Percentiles rank a stretch among this genome's conserved stretches.
phyloP scores from a whole-genome alignment of 2,888 invertebrate species.

The Lasius platythorax region DNA sequence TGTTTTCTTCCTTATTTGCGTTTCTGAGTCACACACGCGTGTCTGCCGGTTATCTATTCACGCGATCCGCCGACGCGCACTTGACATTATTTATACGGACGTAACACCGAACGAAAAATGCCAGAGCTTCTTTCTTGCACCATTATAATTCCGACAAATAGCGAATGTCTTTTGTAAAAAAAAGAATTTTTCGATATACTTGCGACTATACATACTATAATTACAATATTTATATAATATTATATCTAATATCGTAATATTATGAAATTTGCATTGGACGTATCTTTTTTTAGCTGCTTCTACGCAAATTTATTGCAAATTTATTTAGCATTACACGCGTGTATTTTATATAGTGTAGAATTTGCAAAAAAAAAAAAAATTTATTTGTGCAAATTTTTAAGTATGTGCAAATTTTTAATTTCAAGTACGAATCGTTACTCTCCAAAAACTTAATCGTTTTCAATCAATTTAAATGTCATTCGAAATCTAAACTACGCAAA shows the following conservation, averaged over 20 bases:
- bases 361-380: neutral
- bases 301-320: neutral
- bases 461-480: neutral
- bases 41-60: conserved; percentile 44
- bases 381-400: neutral
- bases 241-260: neutral
- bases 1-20: conserved; percentile 54
- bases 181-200: neutral
- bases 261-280: neutral
- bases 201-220: neutral
- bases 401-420: neutral
- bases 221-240: neutral
- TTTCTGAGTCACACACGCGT: conserved; percentile 52
- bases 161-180: neutral
- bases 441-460: neutral
- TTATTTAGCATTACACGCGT: neutral
- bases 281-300: neutral
- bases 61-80: conserved; percentile 41
- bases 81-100: conserved; percentile 24
- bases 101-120: neutral
- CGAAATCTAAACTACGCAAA: neutral
- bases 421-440: neutral
- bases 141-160: neutral
- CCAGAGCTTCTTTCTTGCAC: too few species aligned
- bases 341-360: neutral